Conservation (phyloP, 2,797 vertebrate genomes). For the Triplophysa yarkandensis region DNA sequence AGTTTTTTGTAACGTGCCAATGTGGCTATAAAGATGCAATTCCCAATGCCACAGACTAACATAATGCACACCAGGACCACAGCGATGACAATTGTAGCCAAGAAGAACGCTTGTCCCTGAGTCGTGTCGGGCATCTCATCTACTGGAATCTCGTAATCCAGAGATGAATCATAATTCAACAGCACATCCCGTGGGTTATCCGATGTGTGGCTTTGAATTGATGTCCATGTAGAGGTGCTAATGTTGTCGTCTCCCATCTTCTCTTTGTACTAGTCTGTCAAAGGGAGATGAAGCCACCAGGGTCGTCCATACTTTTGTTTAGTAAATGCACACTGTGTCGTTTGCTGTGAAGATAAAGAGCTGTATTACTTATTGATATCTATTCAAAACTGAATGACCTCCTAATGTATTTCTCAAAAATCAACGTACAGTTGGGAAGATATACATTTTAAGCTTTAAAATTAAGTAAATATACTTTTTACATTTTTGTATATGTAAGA, state of each 20-base stretch:
- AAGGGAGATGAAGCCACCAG: background rate
- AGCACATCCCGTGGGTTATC: conserved; percentile 70
- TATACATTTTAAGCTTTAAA: no score
- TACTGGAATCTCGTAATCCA: conserved; percentile 84
- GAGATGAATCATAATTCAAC: conserved; percentile 68
- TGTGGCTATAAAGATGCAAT: conserved; percentile 90
- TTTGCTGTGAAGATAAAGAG: background rate
- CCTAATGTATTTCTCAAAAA: no score
- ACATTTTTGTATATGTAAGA: no score
- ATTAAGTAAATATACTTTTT: no score
- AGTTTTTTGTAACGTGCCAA: conserved; percentile 91
- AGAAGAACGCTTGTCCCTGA: conserved; percentile 86
- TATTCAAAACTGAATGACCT: no score
- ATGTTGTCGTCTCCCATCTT: conserved; percentile 72
- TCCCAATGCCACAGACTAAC: conserved; percentile 92
- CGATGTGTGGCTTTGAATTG: conserved; percentile 55
- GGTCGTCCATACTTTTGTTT: background rate
- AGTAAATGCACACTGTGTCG: background rate
- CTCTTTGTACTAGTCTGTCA: background rate
- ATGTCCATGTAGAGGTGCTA: conserved; percentile 58
- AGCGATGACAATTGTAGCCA: conserved; percentile 88
- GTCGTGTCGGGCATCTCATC: conserved; percentile 88
- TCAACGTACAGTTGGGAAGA: no score
- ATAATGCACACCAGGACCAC: conserved; percentile 90
- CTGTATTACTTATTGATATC: no score